These are phyloP conservation scores for Tetheella fluctuosa DNA, from an alignment of 2,888 invertebrate species.

Conservation along the genomic window DNA sequence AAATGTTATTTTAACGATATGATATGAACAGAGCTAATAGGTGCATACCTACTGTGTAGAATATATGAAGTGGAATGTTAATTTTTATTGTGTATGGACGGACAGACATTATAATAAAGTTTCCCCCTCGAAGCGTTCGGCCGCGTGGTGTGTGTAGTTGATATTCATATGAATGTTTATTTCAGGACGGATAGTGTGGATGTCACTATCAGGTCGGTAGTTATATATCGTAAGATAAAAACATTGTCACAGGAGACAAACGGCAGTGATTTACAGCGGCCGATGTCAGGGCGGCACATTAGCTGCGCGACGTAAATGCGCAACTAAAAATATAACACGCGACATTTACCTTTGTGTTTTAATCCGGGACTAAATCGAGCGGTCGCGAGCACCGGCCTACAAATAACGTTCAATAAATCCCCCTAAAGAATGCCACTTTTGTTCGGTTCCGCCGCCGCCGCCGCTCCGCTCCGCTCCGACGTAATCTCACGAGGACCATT, in stretches of 20 bases:
- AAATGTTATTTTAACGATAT: neutral
- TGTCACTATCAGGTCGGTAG: constrained; percentile 3
- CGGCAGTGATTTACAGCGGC: constrained; percentile 38
- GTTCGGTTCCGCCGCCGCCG: constrained; percentile 31
- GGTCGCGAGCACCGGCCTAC: constrained; percentile 38
- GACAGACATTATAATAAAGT: neutral
- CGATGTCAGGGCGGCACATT: constrained; percentile 43
- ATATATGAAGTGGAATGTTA: neutral
- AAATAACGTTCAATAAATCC: constrained; percentile 62
- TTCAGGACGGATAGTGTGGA: neutral
- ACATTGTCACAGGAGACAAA: constrained; percentile 25
- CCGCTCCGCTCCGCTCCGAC: constrained; percentile 13
- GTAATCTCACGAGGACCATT: constrained; percentile 51
- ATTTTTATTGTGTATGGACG: neutral
- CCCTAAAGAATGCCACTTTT: constrained; percentile 55
- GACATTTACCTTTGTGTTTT: constrained; percentile 71
- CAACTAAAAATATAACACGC: constrained; percentile 55
- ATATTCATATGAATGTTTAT: constrained; percentile 4
- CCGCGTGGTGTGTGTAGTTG: neutral
- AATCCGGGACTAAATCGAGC: constrained; percentile 54
- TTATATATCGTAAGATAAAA: constrained; percentile 9
- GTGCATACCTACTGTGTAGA: neutral
- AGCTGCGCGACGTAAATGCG: constrained; percentile 43
- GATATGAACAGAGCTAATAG: neutral
- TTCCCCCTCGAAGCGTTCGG: neutral